Conservation (phyloP, 2,113 vertebrate species). For the Crotalus horridus region DNA sequence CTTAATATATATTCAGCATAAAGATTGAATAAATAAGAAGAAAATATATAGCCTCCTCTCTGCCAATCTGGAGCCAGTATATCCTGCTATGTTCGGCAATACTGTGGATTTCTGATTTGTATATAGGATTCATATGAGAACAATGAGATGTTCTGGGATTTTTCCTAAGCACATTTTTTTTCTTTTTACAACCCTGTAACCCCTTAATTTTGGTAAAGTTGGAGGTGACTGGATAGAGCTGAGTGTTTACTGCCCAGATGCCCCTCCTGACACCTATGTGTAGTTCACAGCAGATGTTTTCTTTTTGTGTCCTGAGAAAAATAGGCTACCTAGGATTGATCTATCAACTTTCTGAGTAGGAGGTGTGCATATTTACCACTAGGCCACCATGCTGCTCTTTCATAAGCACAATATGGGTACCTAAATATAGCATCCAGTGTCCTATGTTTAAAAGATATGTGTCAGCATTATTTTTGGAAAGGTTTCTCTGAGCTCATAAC, state of each 20-base stretch:
- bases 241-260: background rate
- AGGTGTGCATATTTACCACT: background rate
- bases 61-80: background rate
- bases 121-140: background rate
- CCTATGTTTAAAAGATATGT: background rate
- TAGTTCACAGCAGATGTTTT: background rate
- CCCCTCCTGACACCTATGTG: background rate
- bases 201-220: background rate
- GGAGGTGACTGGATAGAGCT: background rate
- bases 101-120: background rate
- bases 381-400: background rate
- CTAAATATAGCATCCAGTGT: background rate
- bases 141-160: background rate
- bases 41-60: background rate
- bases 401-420: background rate
- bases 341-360: background rate
- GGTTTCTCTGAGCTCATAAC: background rate
- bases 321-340: background rate
- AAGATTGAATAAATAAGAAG: background rate
- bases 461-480: background rate
- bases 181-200: background rate
- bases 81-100: background rate
- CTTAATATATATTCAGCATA: background rate
- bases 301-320: background rate
- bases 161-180: background rate